These are phyloP conservation scores for Spea hammondii DNA, from an alignment of 2,797 vertebrate species.

Conservation along the genomic window DNA sequence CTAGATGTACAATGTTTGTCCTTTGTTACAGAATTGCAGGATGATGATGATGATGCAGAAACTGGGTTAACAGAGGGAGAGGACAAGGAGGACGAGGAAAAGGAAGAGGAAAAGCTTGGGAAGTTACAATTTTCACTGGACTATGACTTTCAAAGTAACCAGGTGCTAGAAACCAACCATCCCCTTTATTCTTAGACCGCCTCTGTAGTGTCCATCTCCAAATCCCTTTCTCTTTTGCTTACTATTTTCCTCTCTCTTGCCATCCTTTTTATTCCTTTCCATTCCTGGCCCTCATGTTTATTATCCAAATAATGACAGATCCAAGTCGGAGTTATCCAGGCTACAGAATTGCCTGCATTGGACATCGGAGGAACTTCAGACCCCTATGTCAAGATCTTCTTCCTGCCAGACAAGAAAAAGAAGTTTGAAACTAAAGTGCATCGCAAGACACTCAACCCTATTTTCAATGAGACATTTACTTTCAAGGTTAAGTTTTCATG, in stretches of 20 bases:
- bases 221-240: neutral
- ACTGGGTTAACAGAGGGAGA: slow-evolving; percentile 87
- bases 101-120: slow-evolving; percentile 90
- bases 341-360: slow-evolving; percentile 90
- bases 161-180: slow-evolving; percentile 65
- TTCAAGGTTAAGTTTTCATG: slow-evolving; percentile 80
- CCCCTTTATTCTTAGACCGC: too few species aligned
- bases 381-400: slow-evolving; percentile 92
- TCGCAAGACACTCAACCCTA: slow-evolving; percentile 94
- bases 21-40: slow-evolving; percentile 73
- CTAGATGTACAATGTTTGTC: neutral
- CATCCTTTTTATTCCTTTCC: neutral
- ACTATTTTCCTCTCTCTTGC: neutral
- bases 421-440: slow-evolving; percentile 97
- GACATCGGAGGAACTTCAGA: slow-evolving; percentile 96
- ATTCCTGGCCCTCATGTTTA: neutral
- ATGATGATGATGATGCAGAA: slow-evolving; percentile 86
- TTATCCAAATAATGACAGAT: slow-evolving; percentile 69
- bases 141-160: slow-evolving; percentile 93
- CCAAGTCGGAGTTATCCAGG: slow-evolving; percentile 93
- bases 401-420: slow-evolving; percentile 97
- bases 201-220: too few species aligned
- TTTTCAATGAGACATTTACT: slow-evolving; percentile 92
- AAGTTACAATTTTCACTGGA: slow-evolving; percentile 96
- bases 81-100: slow-evolving; percentile 91